phyloP scores from a whole-genome alignment of 2,113 vertebrate genomes.

The Nerophis lumbriciformis region DNA sequence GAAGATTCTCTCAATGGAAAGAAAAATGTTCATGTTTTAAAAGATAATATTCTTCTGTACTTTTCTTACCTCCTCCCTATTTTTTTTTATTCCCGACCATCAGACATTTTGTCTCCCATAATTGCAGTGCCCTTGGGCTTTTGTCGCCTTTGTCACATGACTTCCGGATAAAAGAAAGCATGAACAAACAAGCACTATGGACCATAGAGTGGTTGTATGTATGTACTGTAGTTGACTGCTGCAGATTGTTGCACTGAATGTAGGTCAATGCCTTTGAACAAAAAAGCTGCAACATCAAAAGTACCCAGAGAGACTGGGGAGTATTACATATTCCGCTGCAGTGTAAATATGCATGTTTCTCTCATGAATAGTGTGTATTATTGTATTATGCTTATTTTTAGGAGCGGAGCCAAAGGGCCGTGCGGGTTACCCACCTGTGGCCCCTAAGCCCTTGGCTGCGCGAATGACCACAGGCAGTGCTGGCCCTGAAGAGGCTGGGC shows the following conservation, averaged over 20 bases:
- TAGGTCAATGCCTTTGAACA: constrained; percentile 60
- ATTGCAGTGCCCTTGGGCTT: no score
- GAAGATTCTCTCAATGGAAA: no score
- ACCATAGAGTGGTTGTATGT: constrained; percentile 17
- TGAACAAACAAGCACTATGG: background rate
- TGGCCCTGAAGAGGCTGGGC: constrained; percentile 47
- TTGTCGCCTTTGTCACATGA: background rate
- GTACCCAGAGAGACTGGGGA: constrained; percentile 44
- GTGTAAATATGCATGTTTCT: constrained; percentile 8
- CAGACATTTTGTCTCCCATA: background rate
- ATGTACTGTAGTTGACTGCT: constrained; percentile 32
- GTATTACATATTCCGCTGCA: constrained; percentile 44
- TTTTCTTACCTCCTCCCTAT: constrained; percentile 16
- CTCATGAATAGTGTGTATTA: constrained; percentile 22
- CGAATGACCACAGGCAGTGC: constrained; percentile 49
- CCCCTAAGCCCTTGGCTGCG: constrained; percentile 57
- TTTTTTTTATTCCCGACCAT: constrained; percentile 22
- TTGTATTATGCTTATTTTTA: constrained; percentile 31
- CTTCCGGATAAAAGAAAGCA: constrained; percentile 7
- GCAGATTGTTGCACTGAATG: constrained; percentile 46
- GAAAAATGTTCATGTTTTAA: no score
- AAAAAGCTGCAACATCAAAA: constrained; percentile 57
- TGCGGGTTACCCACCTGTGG: constrained; percentile 59
- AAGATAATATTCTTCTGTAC: background rate
- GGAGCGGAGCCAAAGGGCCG: constrained; percentile 46